Percentiles rank a stretch among this genome's conserved stretches.
phyloP scores from a whole-genome alignment of 1,140 invertebrate genomes.

The Heliconius nattereri region DNA sequence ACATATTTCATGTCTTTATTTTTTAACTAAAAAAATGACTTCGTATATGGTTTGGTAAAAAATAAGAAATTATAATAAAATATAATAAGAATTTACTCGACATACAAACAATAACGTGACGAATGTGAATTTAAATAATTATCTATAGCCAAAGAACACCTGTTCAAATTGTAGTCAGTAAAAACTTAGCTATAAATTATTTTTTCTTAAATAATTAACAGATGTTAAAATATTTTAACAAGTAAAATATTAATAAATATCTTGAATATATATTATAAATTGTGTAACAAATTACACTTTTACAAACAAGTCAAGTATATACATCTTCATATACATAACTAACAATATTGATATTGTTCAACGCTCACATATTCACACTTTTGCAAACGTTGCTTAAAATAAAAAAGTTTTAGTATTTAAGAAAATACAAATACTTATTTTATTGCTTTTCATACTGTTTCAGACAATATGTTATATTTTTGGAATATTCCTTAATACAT shows the following conservation, averaged over 20 bases:
- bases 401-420: not conserved
- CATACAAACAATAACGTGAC: not conserved
- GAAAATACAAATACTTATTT: not conserved
- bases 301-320: not conserved
- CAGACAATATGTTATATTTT: not conserved
- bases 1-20: too few relatives aligned
- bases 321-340: not conserved
- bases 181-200: not conserved
- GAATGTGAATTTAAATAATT: conserved; percentile 4
- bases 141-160: not conserved
- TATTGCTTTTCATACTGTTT: not conserved
- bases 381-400: not conserved
- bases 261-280: not conserved
- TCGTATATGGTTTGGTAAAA: not conserved
- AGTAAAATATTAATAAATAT: not conserved
- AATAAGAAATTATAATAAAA: too few relatives aligned
- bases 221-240: not conserved
- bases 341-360: not conserved
- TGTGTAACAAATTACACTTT: not conserved
- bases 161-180: not conserved
- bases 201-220: not conserved
- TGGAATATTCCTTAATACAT: not conserved
- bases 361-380: not conserved
- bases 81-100: not conserved
- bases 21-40: not conserved